phyloP scores from a whole-genome alignment of 2,888 invertebrate species.

The Drosophila lacicola region DNA sequence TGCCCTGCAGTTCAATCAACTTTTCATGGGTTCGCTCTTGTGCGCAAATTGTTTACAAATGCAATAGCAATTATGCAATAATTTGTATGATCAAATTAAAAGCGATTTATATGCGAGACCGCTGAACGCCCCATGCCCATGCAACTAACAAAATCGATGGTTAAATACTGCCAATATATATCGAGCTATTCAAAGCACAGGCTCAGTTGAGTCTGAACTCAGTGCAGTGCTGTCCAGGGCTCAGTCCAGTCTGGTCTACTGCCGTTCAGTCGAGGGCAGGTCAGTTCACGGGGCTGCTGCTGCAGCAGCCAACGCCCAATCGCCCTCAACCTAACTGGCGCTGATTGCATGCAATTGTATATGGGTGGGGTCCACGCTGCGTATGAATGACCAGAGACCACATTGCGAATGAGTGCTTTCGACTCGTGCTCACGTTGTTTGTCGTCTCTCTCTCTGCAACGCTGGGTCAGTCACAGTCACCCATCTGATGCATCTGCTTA shows the following conservation, averaged over 20 bases:
- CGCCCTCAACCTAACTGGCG: conserved; percentile 43
- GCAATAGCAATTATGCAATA: conserved; percentile 76
- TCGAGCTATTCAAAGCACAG: conserved; percentile 46
- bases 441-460: conserved; percentile 6
- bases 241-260: conserved; percentile 26
- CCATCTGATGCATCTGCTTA: conserved; percentile 65
- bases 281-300: conserved; percentile 40
- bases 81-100: conserved; percentile 73
- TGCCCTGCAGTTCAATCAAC: conserved; percentile 68
- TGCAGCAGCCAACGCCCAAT: conserved; percentile 65
- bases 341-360: conserved; percentile 76
- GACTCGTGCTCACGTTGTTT: conserved; percentile 53
- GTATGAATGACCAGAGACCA: conserved; percentile 78
- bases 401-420: conserved; percentile 75
- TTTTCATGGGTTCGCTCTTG: conserved; percentile 64
- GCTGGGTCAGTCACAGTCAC: conserved; percentile 30
- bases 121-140: not conserved
- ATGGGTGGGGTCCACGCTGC: conserved; percentile 58
- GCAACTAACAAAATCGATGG: conserved; percentile 60
- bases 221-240: conserved; percentile 17
- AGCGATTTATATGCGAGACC: conserved; percentile 68
- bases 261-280: conserved; percentile 41
- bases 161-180: conserved; percentile 64
- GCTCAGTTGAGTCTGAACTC: conserved; percentile 15
- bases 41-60: conserved; percentile 76